Base-by-base conservation (phyloP, 2,113 vertebrate genomes). In the Gadus chalcogrammus region DNA sequence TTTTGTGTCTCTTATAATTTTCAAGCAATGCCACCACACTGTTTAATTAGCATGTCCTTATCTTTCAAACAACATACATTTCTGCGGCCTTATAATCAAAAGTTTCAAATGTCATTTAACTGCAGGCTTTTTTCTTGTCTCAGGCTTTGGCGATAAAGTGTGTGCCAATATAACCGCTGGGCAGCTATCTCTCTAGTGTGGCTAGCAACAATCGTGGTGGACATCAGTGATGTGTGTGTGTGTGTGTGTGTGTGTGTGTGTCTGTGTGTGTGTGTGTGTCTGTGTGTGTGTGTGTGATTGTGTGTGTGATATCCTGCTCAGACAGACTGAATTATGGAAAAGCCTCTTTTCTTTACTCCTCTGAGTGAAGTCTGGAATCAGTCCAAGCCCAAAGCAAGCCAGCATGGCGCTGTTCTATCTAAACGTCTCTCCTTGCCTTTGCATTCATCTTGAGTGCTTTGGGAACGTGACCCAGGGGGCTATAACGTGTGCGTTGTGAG, bases 381-480 rank as follows among this genome's bases (percentile, higher is more conserved):
- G 65, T 78, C 77, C 83, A 84, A 80, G 79, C 79, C 81, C 78
- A 85, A 68, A 66, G 67, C 72, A 61, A 42, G 59, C 13, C 52
- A 76, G 79, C 80, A 84, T 87, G 81, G 88, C 82, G 53, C 53
- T 55, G 53, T 82, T 77, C 80, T 77, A 78, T 88, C 75, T 88
- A 75, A 88, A 79, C 52, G 81, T 67, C 83, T 85, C 78, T 81
- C 73, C 65, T 70, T 79, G 80, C 82, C 79, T 67, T 81, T 35
- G 68, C 79, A 75, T 72, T 85, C 84, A 85, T 83, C 11, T 71
- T 65, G 61, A 72, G 84, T 48, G 82, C 78, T 81, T 84, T 83
- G 77, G 76, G 76, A 77, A 61, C 73, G 73, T 55, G 78, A 59
- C 61, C 78, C 58, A 77, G 72, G 66, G 71, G 77, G 71, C 73